These are phyloP conservation scores for Tauraco erythrolophus DNA, from an alignment of 2,113 vertebrate genomes.

Conservation along the genomic window DNA sequence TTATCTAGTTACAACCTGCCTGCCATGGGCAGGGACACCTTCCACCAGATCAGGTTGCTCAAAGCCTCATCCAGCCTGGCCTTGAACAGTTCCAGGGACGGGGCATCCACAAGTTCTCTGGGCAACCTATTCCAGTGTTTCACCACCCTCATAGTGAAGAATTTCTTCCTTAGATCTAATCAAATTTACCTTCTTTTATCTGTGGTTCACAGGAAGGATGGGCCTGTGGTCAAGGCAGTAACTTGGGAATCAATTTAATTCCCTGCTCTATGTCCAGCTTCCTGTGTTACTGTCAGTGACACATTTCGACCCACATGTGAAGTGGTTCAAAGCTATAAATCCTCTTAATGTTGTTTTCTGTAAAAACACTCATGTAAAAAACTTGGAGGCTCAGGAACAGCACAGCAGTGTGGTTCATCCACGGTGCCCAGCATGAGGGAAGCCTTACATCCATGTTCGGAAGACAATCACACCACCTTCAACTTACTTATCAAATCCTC, in stretches of 20 bases:
- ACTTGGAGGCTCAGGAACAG: neutral
- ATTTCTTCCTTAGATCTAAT: no score
- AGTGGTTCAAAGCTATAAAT: neutral
- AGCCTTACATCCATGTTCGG: neutral
- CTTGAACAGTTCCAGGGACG: no score
- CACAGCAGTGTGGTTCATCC: neutral
- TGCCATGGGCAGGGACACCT: no score
- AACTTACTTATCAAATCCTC: neutral
- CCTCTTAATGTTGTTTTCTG: neutral
- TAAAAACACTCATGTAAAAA: neutral
- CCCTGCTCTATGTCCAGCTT: neutral
- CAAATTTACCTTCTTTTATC: no score
- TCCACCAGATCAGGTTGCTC: no score
- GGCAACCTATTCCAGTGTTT: no score
- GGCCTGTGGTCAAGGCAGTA: neutral
- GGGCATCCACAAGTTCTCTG: no score
- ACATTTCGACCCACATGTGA: accelerated
- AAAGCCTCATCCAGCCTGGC: no score
- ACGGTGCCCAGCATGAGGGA: accelerated
- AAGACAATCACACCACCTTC: neutral
- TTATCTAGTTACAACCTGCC: no score
- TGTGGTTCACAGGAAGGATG: neutral
- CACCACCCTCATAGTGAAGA: no score
- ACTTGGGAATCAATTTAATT: neutral
- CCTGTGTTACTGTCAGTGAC: neutral